Base-by-base conservation (phyloP, 2,797 vertebrate species). In the Cryptoblepharus egeriae region DNA sequence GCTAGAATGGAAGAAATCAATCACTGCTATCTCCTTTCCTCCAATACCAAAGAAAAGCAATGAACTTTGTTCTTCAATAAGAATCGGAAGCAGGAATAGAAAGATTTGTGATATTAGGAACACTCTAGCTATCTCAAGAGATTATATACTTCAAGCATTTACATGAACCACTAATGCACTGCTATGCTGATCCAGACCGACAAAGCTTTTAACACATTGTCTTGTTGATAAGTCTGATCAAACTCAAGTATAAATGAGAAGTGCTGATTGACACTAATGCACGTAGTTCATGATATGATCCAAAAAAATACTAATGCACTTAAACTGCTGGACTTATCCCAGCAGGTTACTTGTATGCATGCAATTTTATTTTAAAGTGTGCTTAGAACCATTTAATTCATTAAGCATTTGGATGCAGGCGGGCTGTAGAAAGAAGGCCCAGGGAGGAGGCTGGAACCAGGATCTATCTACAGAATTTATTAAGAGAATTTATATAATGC, bases 221-320 rank as follows among this genome's bases (percentile, higher is more conserved):
- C 84, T 88, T 79, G 45, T 58, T 93, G 93, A 90, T 78, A 88
- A 86, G 85, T 67, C 85, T 81, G 60, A 83, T 88, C 91, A 92
- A 92, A 85, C 70, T 84, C 78, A 88, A 76, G 77, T 82, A n/a
- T 9, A 86, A 80, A 83, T 89, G 45, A 90, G 81, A 92, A 92
- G 86, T 35, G 86, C 87, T 89, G 86, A 91, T 83, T 81, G 65
- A 79, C 75, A 39, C 83, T 88, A 87, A 89, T 78, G 88, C 79
- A 84, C 35, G 88, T 77, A 85, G 74, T 87, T 90, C 87, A 76
- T 79, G 64, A 68, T 60, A 84, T 35, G 72, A 74, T 75, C 84
- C 80, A 88, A 92, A 90, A 91, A 92, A 93, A 89, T 79, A 93
- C 84, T 87, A 91, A 91, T 88, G 88, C 77, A 77, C 73, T 52